Evolutionary conservation across 2,888 invertebrate species (phyloP), one percentile per base, ranked within the genome.

Genomic region (Brenthis hecate): DNA sequence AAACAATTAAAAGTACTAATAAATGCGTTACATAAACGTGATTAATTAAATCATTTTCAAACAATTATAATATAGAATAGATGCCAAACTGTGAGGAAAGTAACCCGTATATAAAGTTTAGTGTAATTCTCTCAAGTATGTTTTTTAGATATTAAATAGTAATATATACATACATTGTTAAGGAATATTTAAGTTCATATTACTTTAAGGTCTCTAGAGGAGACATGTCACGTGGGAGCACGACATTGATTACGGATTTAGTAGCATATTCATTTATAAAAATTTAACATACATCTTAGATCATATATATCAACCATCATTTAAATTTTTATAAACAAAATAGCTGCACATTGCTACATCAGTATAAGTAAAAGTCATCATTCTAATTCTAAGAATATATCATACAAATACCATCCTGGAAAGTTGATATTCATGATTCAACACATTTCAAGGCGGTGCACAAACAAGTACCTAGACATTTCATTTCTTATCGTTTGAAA

Each of bases 1-100:
- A 82, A 86, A 84, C 81, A 81, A 79, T 83, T 82, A 83, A 80
- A 75, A 80, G 78, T 82, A 83, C 86, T 88, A 89, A 83, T 89
- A 91, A 90, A 91, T 91, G 89, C 90, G 85, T 84, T 85, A 86
- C 77, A 83, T 81, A 77, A 71, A 62, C 68, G 64, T 67, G 66
- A 69, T 71, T 69, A 72, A 58, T 56, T 63, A 70, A 70, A 73
- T 61, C 53, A 72, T 73, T 73, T 63, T 47, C 65, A 67, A 70
- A 66, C 51, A 63, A 58, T 56, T 64, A 63, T 56, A 56, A 53
- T 58, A 65, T 60, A 71, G 56, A 71, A 63, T 70, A 69, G 72
- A 71, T 70, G 72, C 75, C 74, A 65, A 73, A 78, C 64, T 73
- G 75, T 72, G 76, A 75, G 54, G 65, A 66, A 76, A 75, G 69